A percentile compares a stretch with the other conserved stretches of the same genome.
phyloP scores from a whole-genome alignment of 2,888 invertebrate species.

The Lasioglossum oenotherae region DNA sequence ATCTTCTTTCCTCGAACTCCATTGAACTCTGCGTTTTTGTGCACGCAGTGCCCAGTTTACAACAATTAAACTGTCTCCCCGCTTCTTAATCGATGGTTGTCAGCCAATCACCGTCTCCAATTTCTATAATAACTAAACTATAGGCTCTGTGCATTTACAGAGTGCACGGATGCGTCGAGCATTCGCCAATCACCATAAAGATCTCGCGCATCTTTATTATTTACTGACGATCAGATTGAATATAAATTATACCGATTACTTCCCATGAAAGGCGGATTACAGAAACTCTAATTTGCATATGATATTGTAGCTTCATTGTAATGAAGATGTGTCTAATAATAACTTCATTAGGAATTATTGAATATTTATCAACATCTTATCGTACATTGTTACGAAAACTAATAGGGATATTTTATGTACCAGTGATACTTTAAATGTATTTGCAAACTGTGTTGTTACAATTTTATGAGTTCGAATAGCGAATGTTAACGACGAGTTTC shows the following conservation, averaged over 20 bases:
- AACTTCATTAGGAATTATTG: not conserved
- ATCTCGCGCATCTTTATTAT: not conserved
- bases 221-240: not conserved
- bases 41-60: slow-evolving; percentile 23
- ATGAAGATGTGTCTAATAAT: not conserved
- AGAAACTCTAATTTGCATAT: not conserved
- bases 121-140: slow-evolving; percentile 6
- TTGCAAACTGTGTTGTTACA: not conserved
- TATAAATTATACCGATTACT: not conserved
- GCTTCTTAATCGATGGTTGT: slow-evolving; percentile 30
- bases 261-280: not conserved
- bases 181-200: not conserved
- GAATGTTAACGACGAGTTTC: not conserved
- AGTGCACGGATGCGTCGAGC: not conserved
- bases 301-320: not conserved
- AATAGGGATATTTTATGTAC: not conserved
- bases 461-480: not conserved
- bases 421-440: not conserved
- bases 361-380: not conserved
- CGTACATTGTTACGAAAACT: not conserved
- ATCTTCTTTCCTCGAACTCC: not conserved
- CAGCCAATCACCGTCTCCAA: slow-evolving; percentile 25
- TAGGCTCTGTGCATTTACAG: not conserved
- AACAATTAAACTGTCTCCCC: slow-evolving; percentile 34
- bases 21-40: not conserved